Conservation (phyloP, 1,140 invertebrate genomes). For the Pteromalus puparum region DNA sequence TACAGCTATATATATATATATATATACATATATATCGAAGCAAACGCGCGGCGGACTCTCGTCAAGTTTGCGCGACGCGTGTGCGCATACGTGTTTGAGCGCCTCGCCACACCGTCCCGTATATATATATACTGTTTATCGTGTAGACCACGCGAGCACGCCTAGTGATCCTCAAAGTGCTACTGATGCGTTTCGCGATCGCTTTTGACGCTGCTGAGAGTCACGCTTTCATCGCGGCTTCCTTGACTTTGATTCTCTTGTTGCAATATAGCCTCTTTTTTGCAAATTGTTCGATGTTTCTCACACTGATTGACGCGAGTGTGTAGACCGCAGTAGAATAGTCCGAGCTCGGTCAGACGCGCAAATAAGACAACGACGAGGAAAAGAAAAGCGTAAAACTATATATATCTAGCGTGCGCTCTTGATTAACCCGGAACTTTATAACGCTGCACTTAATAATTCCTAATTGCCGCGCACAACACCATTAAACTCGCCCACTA, state of each 20-base stretch:
- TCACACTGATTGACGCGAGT: no score
- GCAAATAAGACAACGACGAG: no score
- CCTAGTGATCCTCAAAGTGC: neutral
- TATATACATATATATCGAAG: no score
- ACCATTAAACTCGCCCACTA: neutral
- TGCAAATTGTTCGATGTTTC: no score
- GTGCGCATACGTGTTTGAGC: neutral
- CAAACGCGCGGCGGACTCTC: neutral
- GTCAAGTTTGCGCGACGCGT: neutral
- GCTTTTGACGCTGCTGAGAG: neutral
- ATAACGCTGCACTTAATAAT: neutral
- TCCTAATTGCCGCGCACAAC: neutral
- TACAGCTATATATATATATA: no score
- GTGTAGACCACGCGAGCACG: neutral
- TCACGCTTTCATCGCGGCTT: no score
- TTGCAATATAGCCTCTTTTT: no score
- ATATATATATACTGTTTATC: neutral
- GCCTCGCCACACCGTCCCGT: no score
- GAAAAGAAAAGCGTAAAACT: neutral
- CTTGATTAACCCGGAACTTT: neutral
- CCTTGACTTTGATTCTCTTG: no score
- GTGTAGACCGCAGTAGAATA: no score
- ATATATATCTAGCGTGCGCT: neutral
- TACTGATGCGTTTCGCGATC: neutral
- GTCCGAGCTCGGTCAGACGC: no score